Conservation (phyloP, 37 sponge, comb jelly and placozoan genomes). For the Oopsacas minuta region DNA sequence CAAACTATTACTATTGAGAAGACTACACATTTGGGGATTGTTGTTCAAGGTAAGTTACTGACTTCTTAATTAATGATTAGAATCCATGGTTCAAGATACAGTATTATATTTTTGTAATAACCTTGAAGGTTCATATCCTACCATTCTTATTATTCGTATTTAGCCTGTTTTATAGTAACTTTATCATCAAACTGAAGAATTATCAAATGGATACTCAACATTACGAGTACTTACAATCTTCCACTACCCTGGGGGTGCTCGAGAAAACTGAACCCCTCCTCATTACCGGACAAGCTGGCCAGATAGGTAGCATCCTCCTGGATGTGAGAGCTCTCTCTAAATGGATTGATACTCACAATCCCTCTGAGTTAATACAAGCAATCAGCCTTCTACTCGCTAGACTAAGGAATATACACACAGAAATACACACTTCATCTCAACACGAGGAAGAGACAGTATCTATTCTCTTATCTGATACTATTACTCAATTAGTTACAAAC, state of each 20-base stretch:
- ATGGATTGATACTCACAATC: conserved; percentile 1
- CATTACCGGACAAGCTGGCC: neutral
- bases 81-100: neutral
- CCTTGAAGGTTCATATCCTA: neutral
- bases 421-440: neutral
- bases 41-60: neutral
- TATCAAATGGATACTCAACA: neutral
- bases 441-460: neutral
- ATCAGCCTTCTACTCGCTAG: neutral
- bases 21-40: neutral
- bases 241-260: neutral
- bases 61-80: neutral
- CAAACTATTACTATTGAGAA: neutral
- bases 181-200: too few species aligned
- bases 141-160: neutral
- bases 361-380: neutral
- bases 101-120: neutral
- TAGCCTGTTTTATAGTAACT: neutral
- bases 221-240: neutral
- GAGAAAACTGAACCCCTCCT: neutral
- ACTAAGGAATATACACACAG: neutral
- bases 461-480: neutral
- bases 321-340: neutral
- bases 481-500: neutral
- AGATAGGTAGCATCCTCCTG: neutral